Evolutionary conservation across 2,888 invertebrate genomes (phyloP).

Genomic region (Aspidiotus destructor): DNA sequence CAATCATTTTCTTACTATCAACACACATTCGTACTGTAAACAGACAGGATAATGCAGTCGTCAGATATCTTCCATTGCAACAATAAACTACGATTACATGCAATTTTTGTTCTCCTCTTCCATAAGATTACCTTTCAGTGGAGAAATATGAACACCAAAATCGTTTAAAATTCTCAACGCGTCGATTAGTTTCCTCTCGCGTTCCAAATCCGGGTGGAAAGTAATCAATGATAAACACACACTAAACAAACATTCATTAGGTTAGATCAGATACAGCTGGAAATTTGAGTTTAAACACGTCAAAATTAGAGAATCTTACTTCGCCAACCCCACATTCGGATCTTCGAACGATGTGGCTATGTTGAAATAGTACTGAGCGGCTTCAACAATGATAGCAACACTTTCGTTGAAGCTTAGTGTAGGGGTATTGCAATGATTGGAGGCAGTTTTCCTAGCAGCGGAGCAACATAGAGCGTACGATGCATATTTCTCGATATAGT

Average conservation of each 20-base stretch:
- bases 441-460: neutral
- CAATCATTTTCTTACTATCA: conserved; percentile 16
- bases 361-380: conserved; percentile 26
- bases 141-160: conserved; percentile 21
- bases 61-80: neutral
- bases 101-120: too few species aligned
- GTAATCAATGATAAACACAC: conserved; percentile 14
- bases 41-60: neutral
- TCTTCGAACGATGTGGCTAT: conserved; percentile 23
- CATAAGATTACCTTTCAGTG: neutral
- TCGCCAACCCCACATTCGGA: conserved; percentile 16
- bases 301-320: conserved; percentile 11
- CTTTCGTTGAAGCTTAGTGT: conserved; percentile 13
- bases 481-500: conserved; percentile 24
- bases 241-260: neutral
- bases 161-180: conserved; percentile 18
- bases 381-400: conserved; percentile 20
- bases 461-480: conserved; percentile 13
- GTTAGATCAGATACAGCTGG: neutral
- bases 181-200: conserved; percentile 20
- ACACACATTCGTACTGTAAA: conserved; percentile 23
- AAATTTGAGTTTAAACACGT: neutral
- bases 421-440: neutral
- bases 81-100: too few species aligned
- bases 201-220: conserved; percentile 18